Percentiles rank a stretch among this genome's conserved stretches.
phyloP scores from a whole-genome alignment of 2,888 invertebrate species.

The Nomada ferruginata region DNA sequence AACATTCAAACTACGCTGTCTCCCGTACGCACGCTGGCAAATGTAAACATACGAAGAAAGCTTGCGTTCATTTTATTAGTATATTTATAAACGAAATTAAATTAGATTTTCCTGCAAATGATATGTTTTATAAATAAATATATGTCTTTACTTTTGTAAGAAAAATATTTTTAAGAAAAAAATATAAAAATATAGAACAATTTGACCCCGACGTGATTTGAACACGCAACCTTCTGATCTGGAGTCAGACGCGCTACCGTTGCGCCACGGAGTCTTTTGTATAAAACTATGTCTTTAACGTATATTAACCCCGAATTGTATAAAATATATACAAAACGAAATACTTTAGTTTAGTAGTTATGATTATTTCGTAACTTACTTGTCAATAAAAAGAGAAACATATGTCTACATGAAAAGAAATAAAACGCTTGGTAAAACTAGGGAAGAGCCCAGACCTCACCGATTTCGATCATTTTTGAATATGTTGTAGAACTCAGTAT shows the following conservation, averaged over 20 bases:
- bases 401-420: no score
- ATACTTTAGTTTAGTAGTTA: neutral
- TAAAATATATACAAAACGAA: neutral
- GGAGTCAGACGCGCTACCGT: conserved; percentile 99
- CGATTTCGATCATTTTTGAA: no score
- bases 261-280: conserved; percentile 94
- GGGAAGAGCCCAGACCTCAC: no score
- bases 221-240: conserved; percentile 99
- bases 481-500: no score
- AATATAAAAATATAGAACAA: neutral
- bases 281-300: accelerated
- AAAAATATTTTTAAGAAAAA: neutral
- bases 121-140: neutral
- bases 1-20: neutral
- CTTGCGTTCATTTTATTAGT: neutral
- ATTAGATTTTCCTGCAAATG: neutral
- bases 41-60: neutral
- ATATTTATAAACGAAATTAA: neutral
- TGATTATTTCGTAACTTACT: no score
- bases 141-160: neutral
- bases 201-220: conserved; percentile 97
- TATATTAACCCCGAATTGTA: neutral
- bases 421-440: no score
- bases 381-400: no score
- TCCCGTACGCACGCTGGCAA: neutral